Percentiles rank a stretch among this genome's conserved stretches.
phyloP scores from a whole-genome alignment of 2,888 invertebrate species.

The Tinea pellionella region DNA sequence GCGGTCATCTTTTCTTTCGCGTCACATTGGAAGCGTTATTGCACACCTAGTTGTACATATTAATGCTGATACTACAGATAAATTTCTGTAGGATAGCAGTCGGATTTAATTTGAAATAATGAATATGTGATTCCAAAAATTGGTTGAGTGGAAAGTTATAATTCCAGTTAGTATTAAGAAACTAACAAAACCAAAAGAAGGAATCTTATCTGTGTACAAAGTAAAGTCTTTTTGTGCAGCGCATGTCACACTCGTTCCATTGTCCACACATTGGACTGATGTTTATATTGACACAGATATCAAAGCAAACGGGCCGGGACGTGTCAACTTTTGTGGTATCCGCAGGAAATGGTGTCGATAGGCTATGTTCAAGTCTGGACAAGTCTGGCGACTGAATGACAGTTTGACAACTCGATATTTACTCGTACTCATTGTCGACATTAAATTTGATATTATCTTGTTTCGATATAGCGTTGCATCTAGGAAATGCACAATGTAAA shows the following conservation, averaged over 20 bases:
- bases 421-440: background rate
- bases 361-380: conserved; percentile 45
- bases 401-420: conserved; percentile 10
- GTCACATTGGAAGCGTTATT: too few species aligned
- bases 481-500: too few species aligned
- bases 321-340: conserved; percentile 36
- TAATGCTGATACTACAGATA: too few species aligned
- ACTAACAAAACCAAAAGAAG: background rate
- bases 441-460: background rate
- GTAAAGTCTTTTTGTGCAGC: background rate
- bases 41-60: too few species aligned
- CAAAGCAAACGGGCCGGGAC: conserved; percentile 7
- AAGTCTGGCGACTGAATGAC: conserved; percentile 24
- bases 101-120: too few species aligned
- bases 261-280: background rate
- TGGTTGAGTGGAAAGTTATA: background rate
- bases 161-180: background rate
- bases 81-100: too few species aligned
- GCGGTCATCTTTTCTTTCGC: too few species aligned
- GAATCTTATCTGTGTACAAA: background rate
- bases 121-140: too few species aligned
- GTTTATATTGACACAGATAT: conserved; percentile 12
- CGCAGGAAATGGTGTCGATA: conserved; percentile 56
- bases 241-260: background rate
- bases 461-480: too few species aligned